A percentile compares a stretch with the other conserved stretches of the same genome.
Evolutionary conservation across 2,113 vertebrate genomes (phyloP).

Genomic region (Thunnus maccoyii): DNA sequence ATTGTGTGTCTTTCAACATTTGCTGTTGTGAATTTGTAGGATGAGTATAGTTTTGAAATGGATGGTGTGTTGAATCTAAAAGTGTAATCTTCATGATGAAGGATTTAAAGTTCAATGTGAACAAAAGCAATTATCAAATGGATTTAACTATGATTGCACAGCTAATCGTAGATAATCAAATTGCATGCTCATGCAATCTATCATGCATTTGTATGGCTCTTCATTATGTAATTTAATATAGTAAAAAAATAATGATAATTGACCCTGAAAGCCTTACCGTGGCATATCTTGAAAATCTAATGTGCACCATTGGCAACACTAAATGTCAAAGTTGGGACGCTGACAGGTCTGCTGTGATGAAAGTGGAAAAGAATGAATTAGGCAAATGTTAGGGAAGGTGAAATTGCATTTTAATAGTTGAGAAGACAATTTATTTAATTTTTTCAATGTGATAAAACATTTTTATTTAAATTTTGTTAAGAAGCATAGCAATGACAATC

Average conservation of each 20-base stretch:
- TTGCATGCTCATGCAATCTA: neutral
- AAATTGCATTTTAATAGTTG: neutral
- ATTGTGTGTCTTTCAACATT: neutral
- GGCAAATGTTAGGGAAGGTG: neutral
- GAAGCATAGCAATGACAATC: too few relatives aligned
- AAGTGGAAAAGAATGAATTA: too few relatives aligned
- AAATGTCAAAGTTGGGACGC: neutral
- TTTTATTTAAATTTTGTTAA: neutral
- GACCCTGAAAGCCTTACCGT: neutral
- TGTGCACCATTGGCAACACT: neutral
- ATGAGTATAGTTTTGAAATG: neutral
- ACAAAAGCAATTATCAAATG: neutral
- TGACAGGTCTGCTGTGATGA: too few relatives aligned
- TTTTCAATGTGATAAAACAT: neutral
- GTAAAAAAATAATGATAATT: neutral
- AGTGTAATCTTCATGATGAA: slow-evolving; percentile 1
- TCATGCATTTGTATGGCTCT: neutral
- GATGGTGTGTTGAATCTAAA: neutral
- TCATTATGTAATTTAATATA: neutral
- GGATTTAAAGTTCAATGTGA: neutral
- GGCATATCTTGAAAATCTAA: too few relatives aligned
- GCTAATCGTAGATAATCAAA: slow-evolving; percentile 5
- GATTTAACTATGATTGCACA: neutral
- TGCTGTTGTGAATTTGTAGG: neutral
- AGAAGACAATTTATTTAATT: neutral